Evolutionary conservation across 1,140 invertebrate species (phyloP), one percentile per base, ranked within the genome.

Genomic region (Drepana arcuata): DNA sequence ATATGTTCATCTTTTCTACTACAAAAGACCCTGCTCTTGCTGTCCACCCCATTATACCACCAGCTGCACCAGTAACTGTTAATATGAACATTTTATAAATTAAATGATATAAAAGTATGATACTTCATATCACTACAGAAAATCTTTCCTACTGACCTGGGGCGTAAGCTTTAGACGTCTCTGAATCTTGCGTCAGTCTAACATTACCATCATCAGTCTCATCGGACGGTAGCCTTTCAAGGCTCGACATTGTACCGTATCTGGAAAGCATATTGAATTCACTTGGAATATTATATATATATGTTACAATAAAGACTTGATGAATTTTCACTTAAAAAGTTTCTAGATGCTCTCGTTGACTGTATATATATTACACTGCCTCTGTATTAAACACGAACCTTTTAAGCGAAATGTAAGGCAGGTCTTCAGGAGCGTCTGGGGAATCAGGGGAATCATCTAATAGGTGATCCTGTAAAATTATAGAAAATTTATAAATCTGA

Each of bases 221-320:
- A 59, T 88, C 86, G 6, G 85, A 85, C 35, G 84, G 85, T 13
- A 89, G 47, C 43, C 87, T 84, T 68, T 91, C 92, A 27, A 94
- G 70, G 56, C 92, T 93, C 38, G 91, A 92, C 84, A 93, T 88
- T 4, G 92, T 94, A 4, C 92, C 92, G 56, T 85, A 88, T 36
- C 86, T 86, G 35, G n/a, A 53, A 57, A 40, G n/a, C n/a, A n/a
- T n/a, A n/a, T n/a, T n/a, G n/a, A n/a, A n/a, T n/a, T n/a, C n/a
- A n/a, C n/a, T n/a, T n/a, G n/a, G n/a, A n/a, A n/a, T n/a, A n/a
- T n/a, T n/a, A n/a, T n/a, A n/a, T n/a, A n/a, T n/a, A n/a, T n/a
- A n/a, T n/a, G n/a, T n/a, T n/a, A n/a, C n/a, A n/a, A n/a, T n/a
- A n/a, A n/a, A n/a, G n/a, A n/a, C n/a, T n/a, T n/a, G n/a, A n/a